Evolutionary conservation across 2,113 vertebrate species (phyloP).

Genomic region (Rutilus rutilus): DNA sequence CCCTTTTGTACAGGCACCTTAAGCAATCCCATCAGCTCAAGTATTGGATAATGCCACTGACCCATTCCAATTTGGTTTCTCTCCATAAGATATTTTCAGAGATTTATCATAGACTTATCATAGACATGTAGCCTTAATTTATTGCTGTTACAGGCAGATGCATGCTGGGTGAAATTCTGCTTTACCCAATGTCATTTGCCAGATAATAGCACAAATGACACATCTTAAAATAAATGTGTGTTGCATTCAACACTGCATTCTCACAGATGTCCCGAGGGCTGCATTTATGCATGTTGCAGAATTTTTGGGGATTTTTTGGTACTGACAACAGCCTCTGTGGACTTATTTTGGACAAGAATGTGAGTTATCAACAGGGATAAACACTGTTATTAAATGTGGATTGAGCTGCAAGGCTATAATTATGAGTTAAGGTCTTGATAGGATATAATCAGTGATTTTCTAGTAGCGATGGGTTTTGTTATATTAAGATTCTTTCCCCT

Average conservation of each 20-base stretch:
- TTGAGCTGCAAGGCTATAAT: conserved; percentile 64
- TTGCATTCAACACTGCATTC: conserved; percentile 13
- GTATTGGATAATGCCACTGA: neutral
- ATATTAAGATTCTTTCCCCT: neutral
- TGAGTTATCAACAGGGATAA: conserved; percentile 65
- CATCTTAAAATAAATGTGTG: conserved; percentile 52
- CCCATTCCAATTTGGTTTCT: neutral
- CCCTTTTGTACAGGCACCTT: neutral
- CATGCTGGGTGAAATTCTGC: neutral
- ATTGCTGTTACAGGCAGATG: neutral
- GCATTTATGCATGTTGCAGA: conserved; percentile 63
- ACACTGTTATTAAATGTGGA: conserved; percentile 69
- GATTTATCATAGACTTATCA: neutral
- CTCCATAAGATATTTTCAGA: neutral
- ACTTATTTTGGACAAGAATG: conserved; percentile 62
- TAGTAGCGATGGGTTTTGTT: conserved; percentile 54
- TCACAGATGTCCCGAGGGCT: conserved; percentile 33
- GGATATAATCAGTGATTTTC: conserved; percentile 70
- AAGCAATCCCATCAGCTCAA: neutral
- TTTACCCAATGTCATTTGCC: conserved; percentile 30
- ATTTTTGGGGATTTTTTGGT: conserved; percentile 51
- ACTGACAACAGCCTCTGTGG: conserved; percentile 48
- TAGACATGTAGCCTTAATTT: neutral
- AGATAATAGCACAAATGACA: conserved; percentile 61
- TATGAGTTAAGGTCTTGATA: conserved; percentile 63